These are phyloP conservation scores for rat (Rattus norvegicus) DNA, from an alignment of 2,113 vertebrate genomes.

Conservation along the genomic window DNA sequence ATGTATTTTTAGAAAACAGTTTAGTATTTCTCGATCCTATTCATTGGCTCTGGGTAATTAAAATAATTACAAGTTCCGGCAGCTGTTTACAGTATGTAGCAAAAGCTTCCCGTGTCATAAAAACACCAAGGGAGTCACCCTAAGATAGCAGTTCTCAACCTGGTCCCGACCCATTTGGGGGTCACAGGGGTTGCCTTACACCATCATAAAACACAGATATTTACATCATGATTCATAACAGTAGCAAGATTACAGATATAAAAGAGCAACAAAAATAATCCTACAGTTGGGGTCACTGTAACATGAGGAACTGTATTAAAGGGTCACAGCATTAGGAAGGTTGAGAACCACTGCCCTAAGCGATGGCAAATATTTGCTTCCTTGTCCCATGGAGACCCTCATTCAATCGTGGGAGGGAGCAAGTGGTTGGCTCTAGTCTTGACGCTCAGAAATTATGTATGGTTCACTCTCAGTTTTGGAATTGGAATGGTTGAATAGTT, in stretches of 20 bases:
- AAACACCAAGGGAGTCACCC: neutral
- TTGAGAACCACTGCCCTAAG: neutral
- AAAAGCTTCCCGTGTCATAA: neutral
- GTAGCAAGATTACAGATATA: neutral
- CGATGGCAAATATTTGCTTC: neutral
- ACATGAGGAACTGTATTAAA: neutral
- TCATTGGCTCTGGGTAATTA: neutral
- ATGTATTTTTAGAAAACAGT: neutral
- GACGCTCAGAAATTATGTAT: neutral
- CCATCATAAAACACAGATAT: neutral
- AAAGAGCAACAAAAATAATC: neutral
- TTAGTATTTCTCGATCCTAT: neutral
- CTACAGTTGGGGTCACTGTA: neutral
- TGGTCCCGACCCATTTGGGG: neutral
- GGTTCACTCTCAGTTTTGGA: neutral
- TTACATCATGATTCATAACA: neutral
- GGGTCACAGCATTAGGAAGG: neutral
- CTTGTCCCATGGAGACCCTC: neutral
- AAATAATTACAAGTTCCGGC: neutral
- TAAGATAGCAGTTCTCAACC: neutral
- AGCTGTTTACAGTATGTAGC: neutral
- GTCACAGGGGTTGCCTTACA: neutral
- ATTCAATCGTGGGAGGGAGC: constrained; percentile 21
- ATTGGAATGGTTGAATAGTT: neutral
- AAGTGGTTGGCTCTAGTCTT: neutral